Percentiles rank a stretch among this genome's conserved stretches.
phyloP scores from a whole-genome alignment of 2,888 invertebrate genomes.

The Cantharis nigra region DNA sequence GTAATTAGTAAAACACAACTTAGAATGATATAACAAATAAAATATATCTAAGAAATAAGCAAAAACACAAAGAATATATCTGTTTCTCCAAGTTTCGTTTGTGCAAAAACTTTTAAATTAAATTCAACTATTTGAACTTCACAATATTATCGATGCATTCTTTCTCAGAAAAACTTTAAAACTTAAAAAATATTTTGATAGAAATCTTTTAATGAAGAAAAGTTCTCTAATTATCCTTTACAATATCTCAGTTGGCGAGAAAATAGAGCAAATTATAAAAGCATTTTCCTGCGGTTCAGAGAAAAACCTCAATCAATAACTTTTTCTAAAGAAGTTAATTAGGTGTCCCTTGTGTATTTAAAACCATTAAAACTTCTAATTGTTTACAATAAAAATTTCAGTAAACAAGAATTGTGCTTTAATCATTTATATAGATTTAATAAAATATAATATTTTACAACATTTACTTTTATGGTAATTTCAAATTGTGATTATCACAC shows the following conservation, averaged over 20 bases:
- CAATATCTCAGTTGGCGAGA: neutral
- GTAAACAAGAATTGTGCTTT: neutral
- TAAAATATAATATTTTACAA: no score
- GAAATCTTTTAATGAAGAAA: neutral
- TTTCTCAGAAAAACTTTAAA: neutral
- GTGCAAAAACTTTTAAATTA: neutral
- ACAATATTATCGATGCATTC: neutral
- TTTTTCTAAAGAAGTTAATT: conserved; percentile 8
- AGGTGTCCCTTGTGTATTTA: neutral
- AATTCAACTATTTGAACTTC: neutral
- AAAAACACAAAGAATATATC: neutral
- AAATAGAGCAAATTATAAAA: conserved; percentile 1
- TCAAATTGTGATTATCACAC: no score
- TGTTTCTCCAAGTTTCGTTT: neutral
- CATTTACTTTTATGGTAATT: no score
- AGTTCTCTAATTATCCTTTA: neutral
- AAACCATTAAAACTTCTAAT: neutral
- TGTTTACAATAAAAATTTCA: neutral
- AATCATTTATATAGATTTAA: no score
- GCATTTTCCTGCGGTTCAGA: neutral
- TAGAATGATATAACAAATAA: no score
- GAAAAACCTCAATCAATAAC: conserved; percentile 11
- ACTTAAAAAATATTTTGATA: neutral
- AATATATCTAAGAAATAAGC: neutral
- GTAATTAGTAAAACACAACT: no score